A percentile compares a stretch with the other conserved stretches of the same genome.
These are phyloP conservation scores for Cheilosia urbana DNA, from an alignment of 2,888 invertebrate genomes.

Conservation along the genomic window DNA sequence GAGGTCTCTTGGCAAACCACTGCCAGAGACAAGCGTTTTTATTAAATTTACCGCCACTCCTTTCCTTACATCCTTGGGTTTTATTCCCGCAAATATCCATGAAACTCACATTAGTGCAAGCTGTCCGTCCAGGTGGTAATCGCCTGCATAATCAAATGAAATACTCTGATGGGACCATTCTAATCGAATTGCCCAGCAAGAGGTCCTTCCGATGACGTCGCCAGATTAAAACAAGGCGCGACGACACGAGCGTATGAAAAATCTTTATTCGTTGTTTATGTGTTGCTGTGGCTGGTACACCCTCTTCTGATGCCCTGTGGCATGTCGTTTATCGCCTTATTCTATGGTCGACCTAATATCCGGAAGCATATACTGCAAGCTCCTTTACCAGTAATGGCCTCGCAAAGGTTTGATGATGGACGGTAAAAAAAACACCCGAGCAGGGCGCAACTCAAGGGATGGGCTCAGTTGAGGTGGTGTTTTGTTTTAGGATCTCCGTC, in stretches of 20 bases:
- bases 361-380: conserved; percentile 20
- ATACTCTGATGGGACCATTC: conserved; percentile 54
- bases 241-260: conserved; percentile 17
- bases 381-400: background rate
- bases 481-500: conserved; percentile 31
- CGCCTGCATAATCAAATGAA: conserved; percentile 67
- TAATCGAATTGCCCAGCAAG: conserved; percentile 57
- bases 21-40: conserved; percentile 8
- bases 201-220: conserved; percentile 41
- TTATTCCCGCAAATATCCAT: conserved; percentile 26
- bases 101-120: conserved; percentile 23
- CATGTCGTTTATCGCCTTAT: conserved; percentile 36
- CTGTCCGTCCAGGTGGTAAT: conserved; percentile 49
- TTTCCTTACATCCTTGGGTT: conserved; percentile 8
- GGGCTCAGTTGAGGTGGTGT: background rate
- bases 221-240: background rate
- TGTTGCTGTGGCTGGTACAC: background rate
- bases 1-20: background rate
- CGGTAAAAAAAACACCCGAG: conserved; percentile 35
- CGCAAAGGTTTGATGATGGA: conserved; percentile 33
- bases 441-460: conserved; percentile 7
- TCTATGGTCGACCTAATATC: conserved; percentile 52
- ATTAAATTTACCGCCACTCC: conserved; percentile 28
- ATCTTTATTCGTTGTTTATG: conserved; percentile 21
- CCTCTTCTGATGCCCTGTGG: background rate